Evolutionary conservation across 2,888 invertebrate species (phyloP), one percentile per base, ranked within the genome.

Genomic region (Tetramorium bicarinatum): DNA sequence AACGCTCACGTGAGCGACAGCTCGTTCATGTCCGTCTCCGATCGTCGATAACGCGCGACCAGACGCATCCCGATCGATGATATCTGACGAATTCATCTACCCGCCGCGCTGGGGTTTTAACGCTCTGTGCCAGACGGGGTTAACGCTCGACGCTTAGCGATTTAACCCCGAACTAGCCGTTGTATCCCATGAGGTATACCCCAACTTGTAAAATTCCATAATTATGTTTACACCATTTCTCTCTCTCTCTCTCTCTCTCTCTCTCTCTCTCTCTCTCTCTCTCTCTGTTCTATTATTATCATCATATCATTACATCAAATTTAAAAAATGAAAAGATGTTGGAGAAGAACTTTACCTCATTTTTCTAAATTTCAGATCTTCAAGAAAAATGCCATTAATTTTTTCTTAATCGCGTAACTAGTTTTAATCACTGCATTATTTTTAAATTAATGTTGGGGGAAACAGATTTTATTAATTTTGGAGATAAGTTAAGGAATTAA

Each of bases 11-110:
- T 47, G 71, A 52, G 56, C 64, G 80, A 83, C 59, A 80, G 80
- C 59, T 72, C 72, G 54, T 71, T 56, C 64, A 38, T 21, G 62
- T 56, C 62, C 72, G 79, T 64, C 25, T 83, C 52, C 13, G 71
- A 83, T 83, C 72, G 66, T 38, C 59, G 83, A 77, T 76, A 79
- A 71, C 21, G 52, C 61, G 66, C 52, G 49, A 49, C 52, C 81
- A 75, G 77, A 77, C 83, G 80, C 75, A 71, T 56, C 38, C 56
- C 80, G 83, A 87, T 87, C 87, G 85, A 87, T 85, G 72, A 72
- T 77, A 85, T 85, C 75, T 67, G 61, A 47, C 72, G 66, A 72
- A 80, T 79, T 71, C 67, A 74, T 56, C 81, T 80, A 74, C 25
- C 49, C 56, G 38, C 49, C 62, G 66, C 47, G 56, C 34, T 34